These are phyloP conservation scores for Musca domestica DNA, from an alignment of 1,140 invertebrate genomes.

Conservation along the genomic window DNA sequence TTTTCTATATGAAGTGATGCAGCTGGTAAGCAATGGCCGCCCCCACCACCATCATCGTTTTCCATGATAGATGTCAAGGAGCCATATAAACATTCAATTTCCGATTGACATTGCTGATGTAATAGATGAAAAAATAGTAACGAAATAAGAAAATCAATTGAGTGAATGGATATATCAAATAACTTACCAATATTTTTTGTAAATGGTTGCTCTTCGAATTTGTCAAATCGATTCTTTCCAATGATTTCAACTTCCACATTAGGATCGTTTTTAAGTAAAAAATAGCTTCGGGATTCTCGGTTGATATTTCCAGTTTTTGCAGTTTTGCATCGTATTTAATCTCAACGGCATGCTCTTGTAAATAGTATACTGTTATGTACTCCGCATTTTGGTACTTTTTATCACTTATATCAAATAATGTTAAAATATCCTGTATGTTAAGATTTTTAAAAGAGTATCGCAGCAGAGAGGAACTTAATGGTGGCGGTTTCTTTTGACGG, in stretches of 20 bases:
- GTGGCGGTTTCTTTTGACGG: too few species aligned
- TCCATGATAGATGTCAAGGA: slow-evolving; percentile 4
- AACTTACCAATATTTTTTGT: slow-evolving; percentile 8
- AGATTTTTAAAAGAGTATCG: too few species aligned
- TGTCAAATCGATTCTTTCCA: not conserved
- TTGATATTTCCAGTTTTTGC: slow-evolving; percentile 26
- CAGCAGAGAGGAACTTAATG: too few species aligned
- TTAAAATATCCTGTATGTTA: not conserved
- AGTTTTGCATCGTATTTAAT: not conserved
- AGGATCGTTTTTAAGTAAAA: slow-evolving; percentile 38
- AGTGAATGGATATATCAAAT: not conserved
- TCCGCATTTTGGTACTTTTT: not conserved
- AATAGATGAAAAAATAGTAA: slow-evolving; percentile 12
- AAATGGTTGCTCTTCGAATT: not conserved
- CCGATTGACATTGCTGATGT: slow-evolving; percentile 37
- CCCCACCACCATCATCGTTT: not conserved
- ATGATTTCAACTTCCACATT: slow-evolving; percentile 20
- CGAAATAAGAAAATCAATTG: not conserved
- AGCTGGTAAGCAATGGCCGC: not conserved
- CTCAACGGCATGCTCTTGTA: not conserved
- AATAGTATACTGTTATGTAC: not conserved
- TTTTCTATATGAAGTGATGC: slow-evolving; percentile 15
- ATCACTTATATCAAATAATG: not conserved
- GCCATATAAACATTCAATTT: slow-evolving; percentile 32
- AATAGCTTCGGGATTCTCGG: slow-evolving; percentile 32